phyloP scores from a whole-genome alignment of 2,888 invertebrate genomes.

The Tenthredo scrophulariae region DNA sequence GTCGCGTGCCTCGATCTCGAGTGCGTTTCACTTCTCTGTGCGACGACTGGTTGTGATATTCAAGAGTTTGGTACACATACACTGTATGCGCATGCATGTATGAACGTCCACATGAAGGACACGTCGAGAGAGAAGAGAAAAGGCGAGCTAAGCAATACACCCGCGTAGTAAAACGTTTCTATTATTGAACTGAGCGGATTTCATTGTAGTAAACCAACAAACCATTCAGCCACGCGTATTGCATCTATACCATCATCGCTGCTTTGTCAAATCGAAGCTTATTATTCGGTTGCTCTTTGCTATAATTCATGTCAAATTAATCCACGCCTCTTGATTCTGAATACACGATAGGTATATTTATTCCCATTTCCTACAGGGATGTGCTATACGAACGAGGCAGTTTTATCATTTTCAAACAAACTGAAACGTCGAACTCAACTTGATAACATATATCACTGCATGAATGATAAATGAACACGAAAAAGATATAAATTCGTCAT shows the following conservation, averaged over 20 bases:
- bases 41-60: slow-evolving; percentile 55
- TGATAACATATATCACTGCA: too few species aligned
- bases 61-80: slow-evolving; percentile 26
- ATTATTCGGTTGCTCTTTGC: slow-evolving; percentile 35
- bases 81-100: not conserved
- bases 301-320: slow-evolving; percentile 26
- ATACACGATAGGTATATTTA: slow-evolving; percentile 5
- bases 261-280: not conserved
- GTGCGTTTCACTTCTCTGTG: slow-evolving; percentile 54
- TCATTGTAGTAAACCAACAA: slow-evolving; percentile 64
- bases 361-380: too few species aligned
- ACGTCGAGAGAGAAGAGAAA: not conserved
- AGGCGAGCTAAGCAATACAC: slow-evolving; percentile 11
- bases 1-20: slow-evolving; percentile 64
- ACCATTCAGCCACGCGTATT: slow-evolving; percentile 54
- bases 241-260: not conserved
- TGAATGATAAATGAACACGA: too few species aligned
- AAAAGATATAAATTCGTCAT: too few species aligned
- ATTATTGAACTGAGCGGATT: slow-evolving; percentile 61
- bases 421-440: too few species aligned
- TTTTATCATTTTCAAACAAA: too few species aligned
- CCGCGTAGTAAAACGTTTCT: slow-evolving; percentile 24
- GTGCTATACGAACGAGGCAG: too few species aligned
- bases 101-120: not conserved
- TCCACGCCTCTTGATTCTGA: slow-evolving; percentile 38